Conservation (phyloP, 2,797 vertebrate species). For the Girardinus metallicus region DNA sequence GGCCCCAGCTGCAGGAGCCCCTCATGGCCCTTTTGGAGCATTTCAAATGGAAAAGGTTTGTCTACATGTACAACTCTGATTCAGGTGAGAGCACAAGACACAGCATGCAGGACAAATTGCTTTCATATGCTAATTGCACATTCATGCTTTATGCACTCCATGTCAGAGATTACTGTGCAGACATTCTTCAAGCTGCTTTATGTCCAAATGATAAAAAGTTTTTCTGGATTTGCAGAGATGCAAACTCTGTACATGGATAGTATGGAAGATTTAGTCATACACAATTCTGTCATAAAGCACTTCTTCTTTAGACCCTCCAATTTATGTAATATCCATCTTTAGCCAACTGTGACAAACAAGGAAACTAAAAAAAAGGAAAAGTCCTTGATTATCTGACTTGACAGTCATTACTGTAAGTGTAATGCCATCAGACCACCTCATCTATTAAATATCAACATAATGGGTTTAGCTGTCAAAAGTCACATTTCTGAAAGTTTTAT, state of each 20-base stretch:
- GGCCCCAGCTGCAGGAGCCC: constrained; percentile 93
- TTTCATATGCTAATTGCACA: not conserved
- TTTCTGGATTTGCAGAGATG: not conserved
- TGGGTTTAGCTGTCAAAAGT: not conserved
- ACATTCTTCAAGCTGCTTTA: not conserved
- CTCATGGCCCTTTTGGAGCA: constrained; percentile 92
- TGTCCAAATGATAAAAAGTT: not conserved
- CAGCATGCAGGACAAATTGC: not conserved
- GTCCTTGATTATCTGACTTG: not conserved
- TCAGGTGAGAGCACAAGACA: constrained; percentile 82
- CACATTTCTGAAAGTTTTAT: not conserved
- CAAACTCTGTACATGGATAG: not conserved
- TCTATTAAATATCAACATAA: not conserved
- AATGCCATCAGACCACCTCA: not conserved
- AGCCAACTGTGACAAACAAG: not conserved
- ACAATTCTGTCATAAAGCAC: not conserved
- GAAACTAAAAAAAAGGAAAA: not conserved
- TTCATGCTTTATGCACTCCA: not conserved
- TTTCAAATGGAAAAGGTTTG: constrained; percentile 93
- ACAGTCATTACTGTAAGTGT: not conserved
- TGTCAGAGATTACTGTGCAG: not conserved
- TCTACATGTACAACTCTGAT: constrained; percentile 96
- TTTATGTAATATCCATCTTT: not conserved
- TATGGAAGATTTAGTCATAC: not conserved
- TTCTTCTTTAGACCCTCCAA: not conserved